A percentile compares a stretch with the other conserved stretches of the same genome.
These are phyloP conservation scores for Diadegma fenestrale DNA, from an alignment of 2,888 invertebrate genomes.

Conservation along the genomic window DNA sequence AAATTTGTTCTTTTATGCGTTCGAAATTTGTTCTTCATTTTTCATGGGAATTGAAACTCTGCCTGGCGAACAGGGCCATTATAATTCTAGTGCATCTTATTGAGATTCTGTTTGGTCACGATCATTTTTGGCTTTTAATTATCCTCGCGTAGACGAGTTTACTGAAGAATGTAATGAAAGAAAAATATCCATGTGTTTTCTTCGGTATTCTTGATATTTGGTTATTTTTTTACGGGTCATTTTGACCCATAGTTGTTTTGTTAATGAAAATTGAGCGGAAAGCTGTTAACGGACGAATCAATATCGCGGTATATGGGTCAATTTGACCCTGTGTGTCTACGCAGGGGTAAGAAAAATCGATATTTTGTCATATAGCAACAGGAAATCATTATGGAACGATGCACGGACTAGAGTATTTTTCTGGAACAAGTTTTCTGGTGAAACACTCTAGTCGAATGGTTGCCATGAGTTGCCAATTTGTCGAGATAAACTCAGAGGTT, in stretches of 20 bases:
- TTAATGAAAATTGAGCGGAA: neutral
- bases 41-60: too few relatives aligned
- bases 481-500: constrained; percentile 12
- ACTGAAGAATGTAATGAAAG: too few relatives aligned
- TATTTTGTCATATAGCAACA: neutral
- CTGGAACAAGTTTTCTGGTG: constrained; percentile 12
- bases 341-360: neutral
- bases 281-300: neutral
- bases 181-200: too few relatives aligned
- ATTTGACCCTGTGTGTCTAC: neutral
- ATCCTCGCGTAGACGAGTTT: too few relatives aligned
- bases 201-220: too few relatives aligned
- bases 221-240: too few relatives aligned
- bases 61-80: too few relatives aligned
- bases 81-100: too few relatives aligned
- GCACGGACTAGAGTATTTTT: neutral
- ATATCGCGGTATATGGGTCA: neutral
- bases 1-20: too few relatives aligned
- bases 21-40: too few relatives aligned
- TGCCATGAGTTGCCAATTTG: constrained; percentile 17
- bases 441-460: constrained; percentile 59
- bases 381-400: neutral
- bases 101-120: too few relatives aligned
- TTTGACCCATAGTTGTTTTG: neutral
- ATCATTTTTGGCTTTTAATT: too few relatives aligned